These are phyloP conservation scores for Girardia tigrina DNA, from an alignment of 2,888 invertebrate genomes.

Conservation along the genomic window DNA sequence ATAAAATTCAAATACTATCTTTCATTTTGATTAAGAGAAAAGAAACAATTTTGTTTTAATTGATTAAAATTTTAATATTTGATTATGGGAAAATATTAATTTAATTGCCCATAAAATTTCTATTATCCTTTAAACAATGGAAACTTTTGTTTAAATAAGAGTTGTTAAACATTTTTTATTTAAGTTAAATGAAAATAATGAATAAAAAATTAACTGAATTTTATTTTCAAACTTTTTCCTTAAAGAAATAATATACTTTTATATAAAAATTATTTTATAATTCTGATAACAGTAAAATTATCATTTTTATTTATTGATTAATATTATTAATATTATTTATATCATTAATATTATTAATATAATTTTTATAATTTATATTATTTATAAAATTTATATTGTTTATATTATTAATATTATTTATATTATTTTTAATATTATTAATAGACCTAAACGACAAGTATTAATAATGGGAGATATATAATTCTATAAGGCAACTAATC, in stretches of 20 bases:
- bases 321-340: not conserved
- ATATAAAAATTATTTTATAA: too few relatives aligned
- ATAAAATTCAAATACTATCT: too few relatives aligned
- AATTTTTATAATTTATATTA: not conserved
- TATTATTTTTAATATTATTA: not conserved
- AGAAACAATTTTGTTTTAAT: too few relatives aligned
- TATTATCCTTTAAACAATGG: not conserved
- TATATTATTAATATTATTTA: not conserved
- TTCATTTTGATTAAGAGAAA: too few relatives aligned
- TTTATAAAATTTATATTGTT: not conserved
- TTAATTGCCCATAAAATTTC: conserved; percentile 6
- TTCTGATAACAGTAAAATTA: too few relatives aligned
- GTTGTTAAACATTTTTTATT: conserved; percentile 2
- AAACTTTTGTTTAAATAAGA: not conserved
- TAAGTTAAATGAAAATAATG: not conserved
- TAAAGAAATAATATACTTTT: not conserved
- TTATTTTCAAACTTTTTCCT: not conserved
- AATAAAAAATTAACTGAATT: not conserved
- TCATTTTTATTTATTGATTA: too few relatives aligned
- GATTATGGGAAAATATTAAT: not conserved
- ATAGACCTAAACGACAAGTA: not conserved
- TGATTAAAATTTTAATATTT: conserved; percentile 18
- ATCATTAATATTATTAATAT: not conserved
- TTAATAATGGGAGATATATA: not conserved
- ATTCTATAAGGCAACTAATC: not conserved